Evolutionary conservation across 2,888 invertebrate species (phyloP), one percentile per base, ranked within the genome.

Genomic region (Scaptomyza flava): DNA sequence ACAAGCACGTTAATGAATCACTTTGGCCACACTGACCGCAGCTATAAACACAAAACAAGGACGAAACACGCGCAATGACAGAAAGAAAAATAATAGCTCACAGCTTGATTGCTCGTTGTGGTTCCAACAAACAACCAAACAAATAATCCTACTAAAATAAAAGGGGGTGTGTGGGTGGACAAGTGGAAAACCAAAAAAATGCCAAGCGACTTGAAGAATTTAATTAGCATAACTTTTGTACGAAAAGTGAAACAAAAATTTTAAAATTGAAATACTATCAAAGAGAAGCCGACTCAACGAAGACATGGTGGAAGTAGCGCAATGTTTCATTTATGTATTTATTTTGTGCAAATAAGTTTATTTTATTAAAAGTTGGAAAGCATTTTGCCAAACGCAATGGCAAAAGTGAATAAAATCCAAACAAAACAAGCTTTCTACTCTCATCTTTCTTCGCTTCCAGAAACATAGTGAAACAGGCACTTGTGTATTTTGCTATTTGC

Each of bases 261-360:
- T 81, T 71, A 78, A 81, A 81, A 74, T 79, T 74, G 79, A 74
- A 81, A 81, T n/a, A n/a, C n/a, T 81, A 78, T 79, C 81, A 81
- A 81, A 79, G 75, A 74, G 57, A 65, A 47, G 20, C 7, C n/a
- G 34, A 58, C 38, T 17, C 41, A 31, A 33, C 51, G 38, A 33
- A 17, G 56, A 14, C 27, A 42, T 17, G 61, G 14, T 12, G 36
- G n/a, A 9, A 20, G 14, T 36, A 14, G 6, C 23, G 78, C 71
- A 78, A 17, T 79, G 71, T 78, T 78, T 81, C 81, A 79, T 79
- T 75, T 72, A 79, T 80, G 62, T 72, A 68, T 65, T 62, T 76
- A 64, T 77, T 61, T 79, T 78, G 81, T 79, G 79, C 63, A 79
- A 81, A 79, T 79, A 81, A 79, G 79, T 82, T 79, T 77, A 79